These are phyloP conservation scores for Ranitomeya imitator DNA, from an alignment of 2,113 vertebrate genomes.

Conservation along the genomic window DNA sequence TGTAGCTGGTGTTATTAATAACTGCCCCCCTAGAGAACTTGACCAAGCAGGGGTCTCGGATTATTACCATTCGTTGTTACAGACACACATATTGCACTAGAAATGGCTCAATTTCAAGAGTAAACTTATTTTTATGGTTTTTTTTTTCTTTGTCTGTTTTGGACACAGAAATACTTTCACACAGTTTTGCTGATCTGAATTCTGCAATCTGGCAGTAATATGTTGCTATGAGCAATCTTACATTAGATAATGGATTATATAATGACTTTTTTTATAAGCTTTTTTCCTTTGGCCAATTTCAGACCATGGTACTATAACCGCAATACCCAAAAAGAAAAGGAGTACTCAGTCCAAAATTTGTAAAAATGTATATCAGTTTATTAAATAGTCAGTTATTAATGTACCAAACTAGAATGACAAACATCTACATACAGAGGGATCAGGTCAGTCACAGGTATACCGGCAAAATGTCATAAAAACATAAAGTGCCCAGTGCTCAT, in stretches of 20 bases:
- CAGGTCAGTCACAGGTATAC: no score
- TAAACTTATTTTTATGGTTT: not conserved
- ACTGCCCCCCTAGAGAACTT: not conserved
- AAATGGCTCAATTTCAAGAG: not conserved
- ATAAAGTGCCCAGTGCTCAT: no score
- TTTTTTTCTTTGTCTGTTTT: not conserved
- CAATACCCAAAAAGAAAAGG: no score
- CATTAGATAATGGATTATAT: not conserved
- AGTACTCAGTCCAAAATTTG: no score
- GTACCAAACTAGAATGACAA: no score
- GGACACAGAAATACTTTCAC: not conserved
- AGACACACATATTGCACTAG: not conserved
- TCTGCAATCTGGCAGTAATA: not conserved
- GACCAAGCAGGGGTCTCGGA: not conserved
- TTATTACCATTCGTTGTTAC: not conserved
- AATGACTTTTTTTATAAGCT: not conserved
- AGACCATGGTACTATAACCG: not conserved
- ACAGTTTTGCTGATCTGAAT: not conserved
- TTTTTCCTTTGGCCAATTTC: not conserved
- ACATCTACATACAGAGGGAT: no score
- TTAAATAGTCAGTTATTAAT: no score
- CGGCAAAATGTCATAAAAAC: no score
- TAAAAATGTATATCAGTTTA: no score
- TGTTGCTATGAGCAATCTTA: not conserved
- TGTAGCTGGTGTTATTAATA: slow-evolving; percentile 30